Evolutionary conservation across 2,888 invertebrate species (phyloP).

Genomic region (Sarcophaga caerulescens): DNA sequence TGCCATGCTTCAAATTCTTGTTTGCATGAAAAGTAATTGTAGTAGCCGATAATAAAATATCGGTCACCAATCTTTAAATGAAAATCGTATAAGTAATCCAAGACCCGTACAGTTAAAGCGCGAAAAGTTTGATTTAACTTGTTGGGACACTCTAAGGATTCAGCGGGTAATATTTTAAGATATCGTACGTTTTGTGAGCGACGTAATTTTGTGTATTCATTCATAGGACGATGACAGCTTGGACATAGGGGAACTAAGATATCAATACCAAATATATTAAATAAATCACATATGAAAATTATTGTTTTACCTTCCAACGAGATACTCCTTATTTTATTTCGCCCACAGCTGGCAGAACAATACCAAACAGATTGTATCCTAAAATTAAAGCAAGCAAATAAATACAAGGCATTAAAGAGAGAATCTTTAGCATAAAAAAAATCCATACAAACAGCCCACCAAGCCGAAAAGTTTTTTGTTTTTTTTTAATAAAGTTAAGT

Average conservation of each 20-base stretch:
- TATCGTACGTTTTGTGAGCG: slow-evolving; percentile 73
- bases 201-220: slow-evolving; percentile 77
- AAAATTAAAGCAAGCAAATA: slow-evolving; percentile 30
- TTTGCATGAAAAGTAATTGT: slow-evolving; percentile 69
- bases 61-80: slow-evolving; percentile 75
- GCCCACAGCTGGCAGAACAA: slow-evolving; percentile 76
- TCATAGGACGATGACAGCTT: slow-evolving; percentile 76
- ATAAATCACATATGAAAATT: neutral
- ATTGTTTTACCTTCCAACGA: slow-evolving; percentile 72
- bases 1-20: slow-evolving; percentile 78
- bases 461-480: too few species aligned
- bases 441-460: too few species aligned
- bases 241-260: slow-evolving; percentile 75
- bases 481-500: too few species aligned
- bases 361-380: slow-evolving; percentile 80
- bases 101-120: slow-evolving; percentile 71
- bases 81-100: slow-evolving; percentile 75
- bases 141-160: slow-evolving; percentile 73
- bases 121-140: slow-evolving; percentile 72
- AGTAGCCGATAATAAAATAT: slow-evolving; percentile 76
- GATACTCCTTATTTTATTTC: slow-evolving; percentile 75
- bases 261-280: neutral
- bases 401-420: too few species aligned
- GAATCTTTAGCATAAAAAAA: too few species aligned
- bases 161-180: slow-evolving; percentile 74